A percentile compares a stretch with the other conserved stretches of the same genome.
Evolutionary conservation across 2,888 invertebrate genomes (phyloP).

Genomic region (Pyrochroa serraticornis): DNA sequence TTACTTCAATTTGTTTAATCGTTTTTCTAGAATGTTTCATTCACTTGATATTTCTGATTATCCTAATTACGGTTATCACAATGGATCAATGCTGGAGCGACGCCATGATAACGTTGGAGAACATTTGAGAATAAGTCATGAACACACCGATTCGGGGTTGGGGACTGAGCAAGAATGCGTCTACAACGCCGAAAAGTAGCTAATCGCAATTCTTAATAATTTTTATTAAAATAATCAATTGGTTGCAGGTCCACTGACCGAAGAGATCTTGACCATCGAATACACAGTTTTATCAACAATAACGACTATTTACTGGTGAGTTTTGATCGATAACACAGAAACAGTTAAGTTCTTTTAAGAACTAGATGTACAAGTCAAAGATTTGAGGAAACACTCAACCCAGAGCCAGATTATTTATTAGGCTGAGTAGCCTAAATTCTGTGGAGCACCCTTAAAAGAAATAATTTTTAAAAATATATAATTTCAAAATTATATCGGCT

Average conservation of each 20-base stretch:
- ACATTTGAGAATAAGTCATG: conserved; percentile 66
- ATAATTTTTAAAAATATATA: no score
- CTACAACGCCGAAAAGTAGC: conserved; percentile 26
- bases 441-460: no score
- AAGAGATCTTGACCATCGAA: conserved; percentile 11
- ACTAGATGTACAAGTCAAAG: no score
- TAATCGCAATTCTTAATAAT: neutral
- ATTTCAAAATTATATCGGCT: no score
- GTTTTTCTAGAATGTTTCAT: conserved; percentile 43
- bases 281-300: conserved; percentile 10
- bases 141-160: conserved; percentile 78
- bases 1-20: neutral
- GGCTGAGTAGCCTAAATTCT: no score
- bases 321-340: no score
- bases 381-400: no score
- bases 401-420: no score
- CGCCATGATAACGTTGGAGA: conserved; percentile 41
- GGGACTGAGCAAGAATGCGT: conserved; percentile 77
- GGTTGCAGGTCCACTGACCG: conserved; percentile 10
- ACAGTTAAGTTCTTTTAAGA: no score
- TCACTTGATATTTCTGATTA: conserved; percentile 30
- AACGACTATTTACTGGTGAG: conserved; percentile 20
- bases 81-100: conserved; percentile 7
- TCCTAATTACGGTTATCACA: conserved; percentile 14
- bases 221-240: neutral